A percentile compares a stretch with the other conserved stretches of the same genome.
These are phyloP conservation scores for Hydrozoanthus gracilis DNA, from an alignment of 92 coral and sea anemone species.

Conservation along the genomic window DNA sequence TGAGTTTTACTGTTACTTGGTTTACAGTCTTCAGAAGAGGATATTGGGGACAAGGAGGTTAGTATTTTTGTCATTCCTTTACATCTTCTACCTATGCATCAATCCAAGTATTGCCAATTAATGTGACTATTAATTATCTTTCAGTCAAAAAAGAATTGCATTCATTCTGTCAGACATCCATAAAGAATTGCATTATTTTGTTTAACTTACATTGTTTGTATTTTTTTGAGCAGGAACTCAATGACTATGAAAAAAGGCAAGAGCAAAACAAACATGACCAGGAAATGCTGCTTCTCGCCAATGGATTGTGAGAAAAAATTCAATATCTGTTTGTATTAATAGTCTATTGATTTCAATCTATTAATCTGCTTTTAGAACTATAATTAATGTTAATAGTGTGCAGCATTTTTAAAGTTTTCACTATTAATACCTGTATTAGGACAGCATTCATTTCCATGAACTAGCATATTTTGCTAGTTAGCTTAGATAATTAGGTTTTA, in stretches of 20 bases:
- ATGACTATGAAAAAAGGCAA: not conserved
- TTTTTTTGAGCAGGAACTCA: conserved; percentile 1
- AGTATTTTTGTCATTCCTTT: not conserved
- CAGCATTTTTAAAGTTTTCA: not conserved
- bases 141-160: not conserved
- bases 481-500: not conserved
- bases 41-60: not conserved
- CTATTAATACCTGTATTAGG: not conserved
- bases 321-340: not conserved
- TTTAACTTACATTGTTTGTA: not conserved
- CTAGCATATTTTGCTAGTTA: not conserved
- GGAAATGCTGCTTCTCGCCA: not conserved
- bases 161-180: conserved; percentile 13
- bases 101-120: not conserved
- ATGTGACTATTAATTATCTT: not conserved
- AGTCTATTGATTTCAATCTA: not conserved
- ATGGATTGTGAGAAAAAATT: not conserved
- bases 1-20: conserved; percentile 18
- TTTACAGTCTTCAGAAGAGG: conserved; percentile 18
- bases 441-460: not conserved
- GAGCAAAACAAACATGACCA: not conserved
- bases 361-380: not conserved
- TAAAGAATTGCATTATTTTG: not conserved
- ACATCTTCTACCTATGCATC: not conserved
- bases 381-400: not conserved